phyloP scores from a whole-genome alignment of 2,797 vertebrate genomes.

The Muscicapa comitata region DNA sequence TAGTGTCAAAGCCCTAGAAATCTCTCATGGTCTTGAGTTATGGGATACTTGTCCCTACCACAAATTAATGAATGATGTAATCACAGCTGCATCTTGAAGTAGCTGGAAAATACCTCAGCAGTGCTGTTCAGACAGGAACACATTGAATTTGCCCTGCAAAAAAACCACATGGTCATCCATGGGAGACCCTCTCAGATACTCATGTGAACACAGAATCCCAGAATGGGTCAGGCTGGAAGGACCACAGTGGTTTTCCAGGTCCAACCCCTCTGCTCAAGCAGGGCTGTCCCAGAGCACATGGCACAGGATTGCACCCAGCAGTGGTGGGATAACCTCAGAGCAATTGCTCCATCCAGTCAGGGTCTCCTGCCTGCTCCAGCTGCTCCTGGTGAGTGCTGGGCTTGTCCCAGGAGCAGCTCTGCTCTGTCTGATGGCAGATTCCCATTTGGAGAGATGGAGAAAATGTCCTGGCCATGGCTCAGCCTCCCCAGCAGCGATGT shows the following conservation, averaged over 20 bases:
- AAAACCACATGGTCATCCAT: accelerated
- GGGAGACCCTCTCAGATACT: neutral
- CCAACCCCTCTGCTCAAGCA: neutral
- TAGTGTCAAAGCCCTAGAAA: constrained; percentile 54
- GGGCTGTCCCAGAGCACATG: neutral
- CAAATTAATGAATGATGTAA: constrained; percentile 40
- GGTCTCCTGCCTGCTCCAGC: neutral
- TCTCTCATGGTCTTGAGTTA: constrained; percentile 37
- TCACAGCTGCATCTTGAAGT: constrained; percentile 39
- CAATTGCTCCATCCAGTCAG: neutral
- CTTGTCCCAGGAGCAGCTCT: neutral
- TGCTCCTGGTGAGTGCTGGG: neutral
- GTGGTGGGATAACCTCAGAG: neutral
- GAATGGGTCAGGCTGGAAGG: neutral
- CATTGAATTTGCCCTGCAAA: neutral
- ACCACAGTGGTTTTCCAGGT: accelerated
- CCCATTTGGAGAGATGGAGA: neutral
- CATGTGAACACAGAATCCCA: neutral
- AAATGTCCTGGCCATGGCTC: neutral
- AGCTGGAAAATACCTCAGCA: neutral
- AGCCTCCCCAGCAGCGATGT: neutral
- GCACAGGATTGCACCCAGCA: neutral
- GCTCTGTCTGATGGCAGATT: neutral
- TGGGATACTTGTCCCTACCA: constrained; percentile 15
- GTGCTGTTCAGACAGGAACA: neutral